A percentile compares a stretch with the other conserved stretches of the same genome.
Conservation (phyloP, 2,888 invertebrate species). For the Cantharis flavilabris region DNA sequence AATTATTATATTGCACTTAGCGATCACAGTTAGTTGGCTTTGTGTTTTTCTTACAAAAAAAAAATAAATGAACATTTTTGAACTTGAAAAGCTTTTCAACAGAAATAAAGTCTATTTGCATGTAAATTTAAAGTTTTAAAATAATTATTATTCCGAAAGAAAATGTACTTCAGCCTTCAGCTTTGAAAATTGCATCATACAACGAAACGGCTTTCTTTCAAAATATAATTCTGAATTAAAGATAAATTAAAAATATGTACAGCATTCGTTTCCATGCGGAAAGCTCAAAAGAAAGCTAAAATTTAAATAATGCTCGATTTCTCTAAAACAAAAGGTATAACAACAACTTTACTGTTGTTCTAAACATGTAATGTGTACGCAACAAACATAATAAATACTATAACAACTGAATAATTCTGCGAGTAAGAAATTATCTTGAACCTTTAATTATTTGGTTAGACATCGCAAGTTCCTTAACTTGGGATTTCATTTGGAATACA, state of each 20-base stretch:
- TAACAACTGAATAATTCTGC: too few relatives aligned
- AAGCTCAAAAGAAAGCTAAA: neutral
- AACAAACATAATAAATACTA: too few relatives aligned
- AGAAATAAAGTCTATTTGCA: neutral
- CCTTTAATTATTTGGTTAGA: too few relatives aligned
- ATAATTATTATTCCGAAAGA: neutral
- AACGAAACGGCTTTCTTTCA: neutral
- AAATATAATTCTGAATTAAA: neutral
- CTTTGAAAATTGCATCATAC: neutral
- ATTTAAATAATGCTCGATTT: neutral
- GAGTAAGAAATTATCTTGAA: too few relatives aligned
- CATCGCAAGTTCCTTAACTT: too few relatives aligned
- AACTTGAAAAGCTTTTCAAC: neutral
- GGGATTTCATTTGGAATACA: too few relatives aligned
- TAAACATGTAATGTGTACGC: too few relatives aligned
- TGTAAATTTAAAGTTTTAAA: neutral
- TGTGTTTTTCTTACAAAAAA: neutral
- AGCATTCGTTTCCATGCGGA: neutral
- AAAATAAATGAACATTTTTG: neutral
- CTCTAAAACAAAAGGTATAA: neutral
- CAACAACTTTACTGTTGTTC: neutral
- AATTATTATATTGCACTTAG: conserved; percentile 44
- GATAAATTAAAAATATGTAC: neutral
- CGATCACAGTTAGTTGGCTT: conserved; percentile 44
- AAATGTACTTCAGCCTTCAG: neutral